Evolutionary conservation across 2,797 vertebrate genomes (phyloP).

Genomic region (Brachyrhaphis roseni): DNA sequence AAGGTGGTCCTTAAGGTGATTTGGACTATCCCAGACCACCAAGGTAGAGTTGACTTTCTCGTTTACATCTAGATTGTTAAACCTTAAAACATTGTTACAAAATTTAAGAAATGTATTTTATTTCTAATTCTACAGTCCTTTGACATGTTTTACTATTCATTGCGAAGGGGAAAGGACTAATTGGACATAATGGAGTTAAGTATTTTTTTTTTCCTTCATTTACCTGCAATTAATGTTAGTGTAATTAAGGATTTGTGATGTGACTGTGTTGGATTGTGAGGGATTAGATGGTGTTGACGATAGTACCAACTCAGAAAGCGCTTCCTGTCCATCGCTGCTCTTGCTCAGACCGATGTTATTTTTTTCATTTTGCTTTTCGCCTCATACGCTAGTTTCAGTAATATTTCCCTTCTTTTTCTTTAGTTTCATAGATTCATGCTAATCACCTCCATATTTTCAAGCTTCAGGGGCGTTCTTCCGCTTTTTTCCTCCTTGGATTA

Average conservation of each 20-base stretch:
- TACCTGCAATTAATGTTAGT: not conserved
- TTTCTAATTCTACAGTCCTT: not conserved
- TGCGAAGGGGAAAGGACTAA: not conserved
- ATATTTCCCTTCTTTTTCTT: not conserved
- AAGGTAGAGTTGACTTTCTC: slow-evolving; percentile 27
- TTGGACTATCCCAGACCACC: slow-evolving; percentile 64
- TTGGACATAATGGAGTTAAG: not conserved
- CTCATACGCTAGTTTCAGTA: not conserved
- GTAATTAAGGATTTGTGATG: not conserved
- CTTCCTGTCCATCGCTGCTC: not conserved
- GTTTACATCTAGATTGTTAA: slow-evolving; percentile 12
- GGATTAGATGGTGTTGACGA: not conserved
- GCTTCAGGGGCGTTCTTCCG: not conserved
- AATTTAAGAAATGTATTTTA: not conserved
- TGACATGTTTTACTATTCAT: not conserved
- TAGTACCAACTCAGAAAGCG: not conserved
- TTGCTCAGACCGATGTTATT: not conserved
- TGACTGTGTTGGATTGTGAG: not conserved
- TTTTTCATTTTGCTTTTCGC: not conserved
- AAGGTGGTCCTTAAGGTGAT: slow-evolving; percentile 57
- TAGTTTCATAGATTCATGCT: not conserved
- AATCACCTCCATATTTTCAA: not conserved
- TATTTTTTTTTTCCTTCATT: not conserved
- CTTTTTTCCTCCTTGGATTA: not conserved
- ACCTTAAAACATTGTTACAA: slow-evolving; percentile 8